Evolutionary conservation across 2,113 vertebrate species (phyloP).

Genomic region (Machaerirhynchus nigripectus): DNA sequence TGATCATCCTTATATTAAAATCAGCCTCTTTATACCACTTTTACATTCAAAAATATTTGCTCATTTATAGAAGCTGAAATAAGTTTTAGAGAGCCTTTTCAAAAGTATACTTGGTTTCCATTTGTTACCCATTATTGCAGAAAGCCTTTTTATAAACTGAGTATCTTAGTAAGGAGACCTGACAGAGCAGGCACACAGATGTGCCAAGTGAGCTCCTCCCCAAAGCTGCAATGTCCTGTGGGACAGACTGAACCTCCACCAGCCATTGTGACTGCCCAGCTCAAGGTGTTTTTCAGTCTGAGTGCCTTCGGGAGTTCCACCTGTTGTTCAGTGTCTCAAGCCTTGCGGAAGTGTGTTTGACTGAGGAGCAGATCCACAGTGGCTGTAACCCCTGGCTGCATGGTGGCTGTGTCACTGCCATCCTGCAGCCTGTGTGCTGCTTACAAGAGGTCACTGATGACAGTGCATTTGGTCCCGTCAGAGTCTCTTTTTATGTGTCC

Average conservation of each 20-base stretch:
- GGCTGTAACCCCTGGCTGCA: neutral
- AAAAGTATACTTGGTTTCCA: neutral
- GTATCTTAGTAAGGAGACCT: neutral
- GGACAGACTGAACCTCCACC: neutral
- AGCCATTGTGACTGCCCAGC: rapidly evolving
- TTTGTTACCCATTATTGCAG: neutral
- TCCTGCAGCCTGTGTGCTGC: neutral
- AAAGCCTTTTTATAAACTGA: neutral
- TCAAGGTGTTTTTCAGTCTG: neutral
- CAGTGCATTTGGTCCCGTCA: neutral
- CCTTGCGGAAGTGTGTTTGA: neutral
- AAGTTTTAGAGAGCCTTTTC: neutral
- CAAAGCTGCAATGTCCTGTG: rapidly evolving
- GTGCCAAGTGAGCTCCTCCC: neutral
- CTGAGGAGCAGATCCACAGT: neutral
- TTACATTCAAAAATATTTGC: neutral
- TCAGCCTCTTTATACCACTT: neutral
- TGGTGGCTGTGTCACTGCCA: neutral
- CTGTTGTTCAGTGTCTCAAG: neutral
- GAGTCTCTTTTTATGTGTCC: neutral
- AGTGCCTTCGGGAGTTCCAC: neutral
- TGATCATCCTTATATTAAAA: neutral
- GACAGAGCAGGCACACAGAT: neutral
- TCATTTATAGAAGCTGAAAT: neutral
- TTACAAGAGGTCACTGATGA: neutral